Evolutionary conservation across 2,888 invertebrate genomes (phyloP).

Genomic region (Phlogophora meticulosa): DNA sequence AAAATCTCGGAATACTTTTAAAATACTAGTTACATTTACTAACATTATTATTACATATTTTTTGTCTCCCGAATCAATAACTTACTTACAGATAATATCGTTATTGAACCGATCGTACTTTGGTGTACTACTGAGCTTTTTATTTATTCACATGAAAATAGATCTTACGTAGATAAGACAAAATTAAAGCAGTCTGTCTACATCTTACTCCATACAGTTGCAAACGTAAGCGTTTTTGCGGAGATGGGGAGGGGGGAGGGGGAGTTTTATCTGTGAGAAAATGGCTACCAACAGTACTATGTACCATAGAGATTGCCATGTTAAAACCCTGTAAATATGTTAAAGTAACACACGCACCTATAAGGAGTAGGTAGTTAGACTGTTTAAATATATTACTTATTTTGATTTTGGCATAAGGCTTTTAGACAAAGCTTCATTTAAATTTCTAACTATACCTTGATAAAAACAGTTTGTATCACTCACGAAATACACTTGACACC

Average conservation of each 20-base stretch:
- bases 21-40: slow-evolving; percentile 47
- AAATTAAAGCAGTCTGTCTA: slow-evolving; percentile 12
- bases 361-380: slow-evolving; percentile 20
- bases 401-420: slow-evolving; percentile 68
- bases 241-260: background rate
- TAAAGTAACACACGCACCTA: background rate
- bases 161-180: slow-evolving; percentile 26
- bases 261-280: background rate
- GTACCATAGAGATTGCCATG: background rate
- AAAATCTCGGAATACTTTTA: slow-evolving; percentile 62
- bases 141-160: slow-evolving; percentile 38
- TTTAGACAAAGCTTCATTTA: slow-evolving; percentile 50
- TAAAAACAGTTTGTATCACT: slow-evolving; percentile 50
- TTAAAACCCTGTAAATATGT: background rate
- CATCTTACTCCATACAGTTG: slow-evolving; percentile 16
- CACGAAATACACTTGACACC: slow-evolving; percentile 47
- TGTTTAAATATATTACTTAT: slow-evolving; percentile 21
- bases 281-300: background rate
- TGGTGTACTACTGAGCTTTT: slow-evolving; percentile 55
- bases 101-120: slow-evolving; percentile 60
- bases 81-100: slow-evolving; percentile 50
- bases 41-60: slow-evolving; percentile 54
- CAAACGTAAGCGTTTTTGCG: background rate
- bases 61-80: slow-evolving; percentile 55
- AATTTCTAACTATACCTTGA: slow-evolving; percentile 41